A percentile compares a stretch with the other conserved stretches of the same genome.
Evolutionary conservation across 2,888 invertebrate genomes (phyloP).

Genomic region (Stegophylla sp.): DNA sequence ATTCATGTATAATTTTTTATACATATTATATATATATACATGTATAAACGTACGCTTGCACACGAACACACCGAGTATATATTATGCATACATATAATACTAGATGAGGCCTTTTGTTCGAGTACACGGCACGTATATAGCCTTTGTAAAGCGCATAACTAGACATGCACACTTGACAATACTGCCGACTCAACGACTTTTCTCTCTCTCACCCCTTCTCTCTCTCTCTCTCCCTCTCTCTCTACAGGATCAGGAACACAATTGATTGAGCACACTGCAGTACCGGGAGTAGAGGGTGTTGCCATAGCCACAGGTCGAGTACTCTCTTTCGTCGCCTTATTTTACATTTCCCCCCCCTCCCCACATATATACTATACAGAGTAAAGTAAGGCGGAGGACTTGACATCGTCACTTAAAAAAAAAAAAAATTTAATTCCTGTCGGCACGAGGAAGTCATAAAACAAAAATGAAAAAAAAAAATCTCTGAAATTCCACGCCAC

Average conservation of each 20-base stretch:
- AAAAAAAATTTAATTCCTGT: not conserved
- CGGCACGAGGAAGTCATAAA: not conserved
- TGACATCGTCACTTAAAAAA: slow-evolving; percentile 44
- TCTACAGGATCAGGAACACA: slow-evolving; percentile 6
- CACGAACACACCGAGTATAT: not conserved
- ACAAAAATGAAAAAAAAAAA: slow-evolving; percentile 29
- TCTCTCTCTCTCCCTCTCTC: not conserved
- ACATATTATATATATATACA: not conserved
- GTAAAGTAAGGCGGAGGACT: slow-evolving; percentile 41
- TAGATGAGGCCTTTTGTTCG: slow-evolving; percentile 49
- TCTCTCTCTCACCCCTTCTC: slow-evolving; percentile 6
- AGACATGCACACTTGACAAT: slow-evolving; percentile 50
- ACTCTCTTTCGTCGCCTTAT: slow-evolving; percentile 49
- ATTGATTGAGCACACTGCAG: slow-evolving; percentile 32
- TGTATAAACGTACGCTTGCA: not conserved
- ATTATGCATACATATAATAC: slow-evolving; percentile 6
- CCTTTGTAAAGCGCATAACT: slow-evolving; percentile 53
- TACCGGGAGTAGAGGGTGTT: slow-evolving; percentile 45
- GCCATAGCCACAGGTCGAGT: slow-evolving; percentile 59
- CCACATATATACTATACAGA: not conserved
- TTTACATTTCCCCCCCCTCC: too few relatives aligned
- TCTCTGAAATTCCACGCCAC: slow-evolving; percentile 50
- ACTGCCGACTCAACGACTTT: slow-evolving; percentile 48
- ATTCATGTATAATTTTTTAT: too few relatives aligned
- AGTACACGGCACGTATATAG: slow-evolving; percentile 6